Evolutionary conservation across 2,113 vertebrate genomes (phyloP).

Genomic region (Myotis lucifugus): DNA sequence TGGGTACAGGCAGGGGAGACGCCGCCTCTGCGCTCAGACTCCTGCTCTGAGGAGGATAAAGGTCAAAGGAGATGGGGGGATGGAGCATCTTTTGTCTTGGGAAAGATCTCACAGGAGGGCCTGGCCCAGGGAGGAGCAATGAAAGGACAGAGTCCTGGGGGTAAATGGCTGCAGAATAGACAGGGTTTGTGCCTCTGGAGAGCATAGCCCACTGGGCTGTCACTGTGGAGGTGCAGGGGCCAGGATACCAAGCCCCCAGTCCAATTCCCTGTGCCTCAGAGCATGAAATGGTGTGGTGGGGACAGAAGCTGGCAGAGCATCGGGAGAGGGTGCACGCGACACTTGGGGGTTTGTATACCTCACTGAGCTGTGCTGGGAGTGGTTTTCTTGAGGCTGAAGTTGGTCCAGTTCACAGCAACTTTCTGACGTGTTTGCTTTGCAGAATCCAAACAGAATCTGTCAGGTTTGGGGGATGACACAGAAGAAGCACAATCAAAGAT

Average conservation of each 20-base stretch:
- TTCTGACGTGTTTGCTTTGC: slow-evolving; percentile 99
- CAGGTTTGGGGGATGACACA: not conserved
- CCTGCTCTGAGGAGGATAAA: not conserved
- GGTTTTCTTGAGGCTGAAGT: slow-evolving; percentile 99
- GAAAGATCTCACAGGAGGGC: not conserved
- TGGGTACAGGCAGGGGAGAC: not conserved
- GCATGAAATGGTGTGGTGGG: slow-evolving; percentile 25
- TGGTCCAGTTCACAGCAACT: slow-evolving; percentile 99
- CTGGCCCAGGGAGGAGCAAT: not conserved
- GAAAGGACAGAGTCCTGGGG: not conserved
- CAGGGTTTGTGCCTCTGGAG: not conserved
- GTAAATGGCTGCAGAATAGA: not conserved
- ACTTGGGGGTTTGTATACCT: slow-evolving; percentile 74
- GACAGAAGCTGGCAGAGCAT: not conserved
- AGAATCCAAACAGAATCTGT: slow-evolving; percentile 98
- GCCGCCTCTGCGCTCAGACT: not conserved
- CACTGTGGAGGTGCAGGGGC: not conserved
- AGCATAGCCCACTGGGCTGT: not conserved
- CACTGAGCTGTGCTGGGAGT: slow-evolving; percentile 96
- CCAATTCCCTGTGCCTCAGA: slow-evolving; percentile 32
- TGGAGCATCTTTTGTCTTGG: not conserved
- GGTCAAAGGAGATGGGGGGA: not conserved
- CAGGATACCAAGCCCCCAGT: not conserved
- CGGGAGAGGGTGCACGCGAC: not conserved
- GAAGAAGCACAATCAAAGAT: not conserved